A percentile compares a stretch with the other conserved stretches of the same genome.
These are phyloP conservation scores for Papilio protenor DNA, from an alignment of 2,888 invertebrate genomes.

Conservation along the genomic window DNA sequence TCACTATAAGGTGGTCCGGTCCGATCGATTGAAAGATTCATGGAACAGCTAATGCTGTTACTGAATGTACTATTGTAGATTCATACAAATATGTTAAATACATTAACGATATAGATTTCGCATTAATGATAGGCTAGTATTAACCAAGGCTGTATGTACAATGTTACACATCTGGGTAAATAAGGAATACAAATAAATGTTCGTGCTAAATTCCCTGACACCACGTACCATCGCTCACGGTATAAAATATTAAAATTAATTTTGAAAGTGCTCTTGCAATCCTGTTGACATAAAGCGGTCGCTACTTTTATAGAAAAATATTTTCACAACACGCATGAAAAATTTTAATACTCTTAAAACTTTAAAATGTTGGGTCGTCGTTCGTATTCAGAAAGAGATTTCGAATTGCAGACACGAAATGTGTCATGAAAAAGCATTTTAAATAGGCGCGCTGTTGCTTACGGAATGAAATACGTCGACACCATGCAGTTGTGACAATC, in stretches of 20 bases:
- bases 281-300: slow-evolving; percentile 20
- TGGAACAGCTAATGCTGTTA: neutral
- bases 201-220: neutral
- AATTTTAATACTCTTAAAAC: slow-evolving; percentile 34
- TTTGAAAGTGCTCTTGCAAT: slow-evolving; percentile 22
- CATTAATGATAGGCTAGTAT: neutral
- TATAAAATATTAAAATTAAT: slow-evolving; percentile 23
- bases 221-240: neutral
- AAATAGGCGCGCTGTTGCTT: slow-evolving; percentile 38
- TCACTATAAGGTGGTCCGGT: neutral
- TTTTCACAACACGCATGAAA: slow-evolving; percentile 20
- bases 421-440: slow-evolving; percentile 41
- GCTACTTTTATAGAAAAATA: slow-evolving; percentile 26
- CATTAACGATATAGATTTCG: neutral
- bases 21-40: neutral
- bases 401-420: slow-evolving; percentile 39
- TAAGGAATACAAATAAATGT: neutral
- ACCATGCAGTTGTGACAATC: slow-evolving; percentile 23
- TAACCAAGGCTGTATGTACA: neutral
- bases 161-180: neutral
- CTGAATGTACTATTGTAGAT: neutral
- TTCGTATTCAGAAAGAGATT: slow-evolving; percentile 38
- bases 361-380: slow-evolving; percentile 28
- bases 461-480: slow-evolving; percentile 38
- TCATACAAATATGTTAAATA: neutral